A percentile compares a stretch with the other conserved stretches of the same genome.
Evolutionary conservation across 92 coral and sea anemone species (phyloP).

Genomic region (Actinernus sp.): DNA sequence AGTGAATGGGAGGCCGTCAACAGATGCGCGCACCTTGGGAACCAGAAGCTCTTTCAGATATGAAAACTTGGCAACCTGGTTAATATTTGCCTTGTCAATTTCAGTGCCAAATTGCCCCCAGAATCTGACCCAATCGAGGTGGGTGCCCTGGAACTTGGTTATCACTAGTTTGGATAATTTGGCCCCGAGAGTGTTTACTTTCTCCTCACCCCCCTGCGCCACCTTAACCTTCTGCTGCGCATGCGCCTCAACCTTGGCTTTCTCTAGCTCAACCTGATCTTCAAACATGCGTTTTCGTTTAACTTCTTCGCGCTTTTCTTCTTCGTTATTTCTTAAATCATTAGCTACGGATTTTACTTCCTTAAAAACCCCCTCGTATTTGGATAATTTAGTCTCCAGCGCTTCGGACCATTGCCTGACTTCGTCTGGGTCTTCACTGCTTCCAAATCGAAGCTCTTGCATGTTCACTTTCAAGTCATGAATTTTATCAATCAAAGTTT

Average conservation of each 20-base stretch:
- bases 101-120: conserved; percentile 65
- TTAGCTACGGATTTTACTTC: no score
- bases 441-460: conserved; percentile 24
- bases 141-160: conserved; percentile 65
- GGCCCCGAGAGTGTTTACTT: conserved; percentile 10
- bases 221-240: no score
- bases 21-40: conserved; percentile 25
- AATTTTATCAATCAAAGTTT: conserved; percentile 20
- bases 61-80: conserved; percentile 57
- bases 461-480: conserved; percentile 37
- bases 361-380: conserved; percentile 3
- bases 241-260: conserved; percentile 46
- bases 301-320: conserved; percentile 12
- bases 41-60: conserved; percentile 50
- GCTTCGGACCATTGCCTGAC: conserved; percentile 9
- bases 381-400: conserved; percentile 8
- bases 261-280: conserved; percentile 4
- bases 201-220: no score
- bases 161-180: conserved; percentile 53
- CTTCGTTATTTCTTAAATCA: conserved; percentile 1
- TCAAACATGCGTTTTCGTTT: conserved; percentile 21
- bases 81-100: conserved; percentile 49
- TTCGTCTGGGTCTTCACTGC: conserved; percentile 12
- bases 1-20: conserved; percentile 41
- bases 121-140: conserved; percentile 44